These are phyloP conservation scores for Muscidifurax raptorellus DNA, from an alignment of 1,140 invertebrate species.

Conservation along the genomic window DNA sequence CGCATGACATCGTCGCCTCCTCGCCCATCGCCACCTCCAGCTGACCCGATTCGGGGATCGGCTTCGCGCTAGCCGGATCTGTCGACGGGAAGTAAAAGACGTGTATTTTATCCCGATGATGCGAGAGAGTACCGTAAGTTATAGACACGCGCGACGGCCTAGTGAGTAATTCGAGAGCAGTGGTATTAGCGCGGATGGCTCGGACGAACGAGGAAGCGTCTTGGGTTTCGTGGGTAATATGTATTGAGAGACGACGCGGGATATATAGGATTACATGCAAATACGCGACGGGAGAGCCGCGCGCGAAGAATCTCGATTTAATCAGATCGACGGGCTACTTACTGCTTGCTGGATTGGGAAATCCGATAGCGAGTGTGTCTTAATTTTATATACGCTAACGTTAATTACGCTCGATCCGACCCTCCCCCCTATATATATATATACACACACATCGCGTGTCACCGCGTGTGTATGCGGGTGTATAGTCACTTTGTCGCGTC, in stretches of 20 bases:
- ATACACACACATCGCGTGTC: too few species aligned
- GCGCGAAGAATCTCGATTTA: neutral
- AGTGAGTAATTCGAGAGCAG: neutral
- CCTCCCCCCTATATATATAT: too few species aligned
- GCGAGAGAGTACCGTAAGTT: too few species aligned
- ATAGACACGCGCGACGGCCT: too few species aligned
- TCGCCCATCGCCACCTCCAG: constrained; percentile 83
- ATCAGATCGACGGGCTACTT: neutral
- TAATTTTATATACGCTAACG: neutral
- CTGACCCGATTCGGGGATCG: constrained; percentile 81
- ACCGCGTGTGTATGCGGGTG: neutral
- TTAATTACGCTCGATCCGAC: neutral
- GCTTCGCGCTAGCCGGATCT: constrained; percentile 82
- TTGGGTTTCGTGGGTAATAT: neutral
- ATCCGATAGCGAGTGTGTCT: neutral
- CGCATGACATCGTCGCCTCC: constrained; percentile 82
- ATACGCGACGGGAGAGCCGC: too few species aligned
- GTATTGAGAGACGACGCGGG: too few species aligned
- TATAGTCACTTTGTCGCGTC: neutral
- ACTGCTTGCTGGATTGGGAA: neutral
- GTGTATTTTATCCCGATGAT: too few species aligned
- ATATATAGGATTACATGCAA: too few species aligned
- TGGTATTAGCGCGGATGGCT: neutral
- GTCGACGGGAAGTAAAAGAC: constrained; percentile 46
- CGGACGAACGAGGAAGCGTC: neutral